These are phyloP conservation scores for Crotophaga sulcirostris DNA, from an alignment of 2,113 vertebrate species.

Conservation along the genomic window DNA sequence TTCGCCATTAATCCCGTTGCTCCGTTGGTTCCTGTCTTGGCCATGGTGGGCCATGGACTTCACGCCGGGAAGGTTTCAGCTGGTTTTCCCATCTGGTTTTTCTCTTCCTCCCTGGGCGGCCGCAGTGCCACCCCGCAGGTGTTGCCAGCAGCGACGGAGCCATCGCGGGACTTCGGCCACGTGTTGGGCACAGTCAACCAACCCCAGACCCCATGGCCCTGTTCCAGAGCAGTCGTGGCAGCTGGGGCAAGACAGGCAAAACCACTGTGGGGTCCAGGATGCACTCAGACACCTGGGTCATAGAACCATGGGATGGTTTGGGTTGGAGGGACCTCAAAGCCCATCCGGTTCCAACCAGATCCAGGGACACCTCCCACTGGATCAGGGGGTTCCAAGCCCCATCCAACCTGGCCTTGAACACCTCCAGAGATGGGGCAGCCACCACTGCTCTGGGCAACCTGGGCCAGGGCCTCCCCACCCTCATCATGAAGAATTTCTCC, in stretches of 20 bases:
- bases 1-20: neutral
- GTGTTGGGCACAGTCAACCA: fast-evolving
- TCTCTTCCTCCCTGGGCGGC: neutral
- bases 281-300: no score
- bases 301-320: no score
- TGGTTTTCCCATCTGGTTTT: neutral
- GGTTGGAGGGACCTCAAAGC: no score
- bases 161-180: neutral
- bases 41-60: neutral
- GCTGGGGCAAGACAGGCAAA: neutral
- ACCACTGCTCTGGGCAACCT: no score
- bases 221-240: fast-evolving
- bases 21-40: neutral
- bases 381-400: no score
- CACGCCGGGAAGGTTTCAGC: neutral
- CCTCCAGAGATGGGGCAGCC: no score
- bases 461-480: no score
- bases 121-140: fast-evolving
- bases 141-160: neutral
- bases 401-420: no score
- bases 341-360: no score
- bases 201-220: fast-evolving
- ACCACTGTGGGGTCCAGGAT: fast-evolving
- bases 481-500: no score
- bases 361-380: no score